Evolutionary conservation across 1,140 invertebrate species (phyloP).

Genomic region (Octopus bimaculoides): DNA sequence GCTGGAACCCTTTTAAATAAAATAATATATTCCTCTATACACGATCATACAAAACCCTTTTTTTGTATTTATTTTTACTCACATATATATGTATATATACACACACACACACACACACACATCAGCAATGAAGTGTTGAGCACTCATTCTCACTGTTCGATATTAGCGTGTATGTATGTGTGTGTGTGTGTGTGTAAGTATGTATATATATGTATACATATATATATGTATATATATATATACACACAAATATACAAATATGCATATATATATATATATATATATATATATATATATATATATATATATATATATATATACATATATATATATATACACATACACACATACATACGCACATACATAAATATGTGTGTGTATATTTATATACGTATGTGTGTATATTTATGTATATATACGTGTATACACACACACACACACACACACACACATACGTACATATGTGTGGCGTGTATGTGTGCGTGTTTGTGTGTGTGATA

Average conservation of each 20-base stretch:
- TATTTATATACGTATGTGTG: neutral
- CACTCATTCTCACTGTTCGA: too few species aligned
- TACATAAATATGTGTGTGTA: neutral
- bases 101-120: neutral
- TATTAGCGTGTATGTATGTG: neutral
- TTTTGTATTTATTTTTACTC: too few species aligned
- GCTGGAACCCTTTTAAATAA: too few species aligned
- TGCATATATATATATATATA: slow-evolving; percentile 1
- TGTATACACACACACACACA: neutral
- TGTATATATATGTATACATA: neutral
- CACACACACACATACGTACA: neutral
- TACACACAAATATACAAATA: neutral
- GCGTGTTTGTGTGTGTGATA: too few species aligned
- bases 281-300: neutral
- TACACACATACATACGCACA: neutral
- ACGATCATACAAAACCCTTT: too few species aligned
- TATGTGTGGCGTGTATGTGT: neutral
- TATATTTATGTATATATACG: neutral
- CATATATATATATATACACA: neutral
- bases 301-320: neutral
- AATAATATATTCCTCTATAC: too few species aligned
- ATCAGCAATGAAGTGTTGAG: too few species aligned
- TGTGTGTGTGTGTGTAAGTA: neutral
- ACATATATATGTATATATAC: neutral
- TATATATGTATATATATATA: neutral